These are phyloP conservation scores for Megamerina dolium DNA, from an alignment of 2,888 invertebrate species.

Conservation along the genomic window DNA sequence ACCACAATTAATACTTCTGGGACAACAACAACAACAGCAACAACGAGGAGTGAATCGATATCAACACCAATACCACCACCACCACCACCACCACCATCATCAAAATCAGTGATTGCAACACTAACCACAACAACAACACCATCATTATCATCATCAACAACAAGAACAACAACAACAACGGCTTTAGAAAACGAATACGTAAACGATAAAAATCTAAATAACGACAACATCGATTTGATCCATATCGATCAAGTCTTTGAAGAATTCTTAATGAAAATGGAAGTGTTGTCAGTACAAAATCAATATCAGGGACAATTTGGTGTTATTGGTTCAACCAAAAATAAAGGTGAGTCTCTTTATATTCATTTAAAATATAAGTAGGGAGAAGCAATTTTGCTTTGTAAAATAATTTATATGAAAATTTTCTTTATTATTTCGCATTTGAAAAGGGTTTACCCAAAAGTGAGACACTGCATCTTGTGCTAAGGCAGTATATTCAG, in stretches of 20 bases:
- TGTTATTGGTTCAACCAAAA: slow-evolving; percentile 52
- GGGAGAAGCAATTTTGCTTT: no score
- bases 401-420: no score
- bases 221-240: slow-evolving; percentile 25
- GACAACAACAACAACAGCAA: slow-evolving; percentile 1
- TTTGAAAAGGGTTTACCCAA: no score
- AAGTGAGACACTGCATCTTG: no score
- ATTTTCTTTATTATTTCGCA: no score
- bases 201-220: slow-evolving; percentile 11
- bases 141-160: neutral
- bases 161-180: slow-evolving; percentile 2
- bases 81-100: slow-evolving; percentile 5
- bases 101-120: slow-evolving; percentile 4
- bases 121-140: slow-evolving; percentile 4
- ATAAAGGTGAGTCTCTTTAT: slow-evolving; percentile 59
- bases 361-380: no score
- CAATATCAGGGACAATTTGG: slow-evolving; percentile 71
- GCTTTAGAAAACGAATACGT: slow-evolving; percentile 5
- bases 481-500: no score
- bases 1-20: neutral
- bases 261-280: slow-evolving; percentile 58
- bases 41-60: neutral
- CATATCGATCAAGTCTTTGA: slow-evolving; percentile 42
- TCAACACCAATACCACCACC: neutral
- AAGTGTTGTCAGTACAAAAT: slow-evolving; percentile 72